Conservation (phyloP, 2,888 invertebrate genomes). For the Stenichneumon culpator region DNA sequence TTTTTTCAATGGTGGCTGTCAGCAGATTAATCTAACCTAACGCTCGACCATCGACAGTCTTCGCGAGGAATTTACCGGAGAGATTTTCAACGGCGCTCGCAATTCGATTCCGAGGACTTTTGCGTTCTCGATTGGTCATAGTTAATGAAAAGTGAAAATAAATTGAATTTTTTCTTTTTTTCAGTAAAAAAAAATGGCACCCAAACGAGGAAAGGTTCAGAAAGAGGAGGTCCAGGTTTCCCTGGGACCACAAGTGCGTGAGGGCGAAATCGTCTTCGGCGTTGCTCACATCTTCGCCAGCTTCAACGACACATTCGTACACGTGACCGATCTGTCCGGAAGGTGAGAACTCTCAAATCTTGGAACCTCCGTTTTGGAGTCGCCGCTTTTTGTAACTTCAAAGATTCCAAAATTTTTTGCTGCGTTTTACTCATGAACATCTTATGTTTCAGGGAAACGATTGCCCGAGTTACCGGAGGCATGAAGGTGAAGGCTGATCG, state of each 20-base stretch:
- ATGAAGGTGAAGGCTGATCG: conserved; percentile 99
- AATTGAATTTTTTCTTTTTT: conserved; percentile 63
- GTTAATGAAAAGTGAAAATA: no score
- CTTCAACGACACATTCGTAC: conserved; percentile 99
- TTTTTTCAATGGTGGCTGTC: conserved; percentile 63
- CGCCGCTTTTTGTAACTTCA: background rate
- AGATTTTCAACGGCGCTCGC: background rate
- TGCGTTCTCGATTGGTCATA: background rate
- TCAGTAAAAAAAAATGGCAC: conserved; percentile 93
- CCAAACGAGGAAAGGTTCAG: conserved; percentile 98
- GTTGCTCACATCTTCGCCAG: conserved; percentile 99
- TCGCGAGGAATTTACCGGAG: background rate
- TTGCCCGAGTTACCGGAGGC: conserved; percentile 97
- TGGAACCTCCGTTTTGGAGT: background rate
- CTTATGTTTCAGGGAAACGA: conserved; percentile 90
- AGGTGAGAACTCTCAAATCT: conserved; percentile 85
- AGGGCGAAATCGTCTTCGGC: conserved; percentile 99
- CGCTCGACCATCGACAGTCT: background rate
- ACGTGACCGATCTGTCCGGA: conserved; percentile 99
- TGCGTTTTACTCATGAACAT: background rate
- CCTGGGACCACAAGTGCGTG: conserved; percentile 97
- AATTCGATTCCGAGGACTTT: background rate
- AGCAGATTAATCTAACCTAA: conserved; percentile 60
- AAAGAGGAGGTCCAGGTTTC: conserved; percentile 99
- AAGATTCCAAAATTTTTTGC: background rate